Evolutionary conservation across 2,113 vertebrate genomes (phyloP).

Genomic region (Neotoma lepida): DNA sequence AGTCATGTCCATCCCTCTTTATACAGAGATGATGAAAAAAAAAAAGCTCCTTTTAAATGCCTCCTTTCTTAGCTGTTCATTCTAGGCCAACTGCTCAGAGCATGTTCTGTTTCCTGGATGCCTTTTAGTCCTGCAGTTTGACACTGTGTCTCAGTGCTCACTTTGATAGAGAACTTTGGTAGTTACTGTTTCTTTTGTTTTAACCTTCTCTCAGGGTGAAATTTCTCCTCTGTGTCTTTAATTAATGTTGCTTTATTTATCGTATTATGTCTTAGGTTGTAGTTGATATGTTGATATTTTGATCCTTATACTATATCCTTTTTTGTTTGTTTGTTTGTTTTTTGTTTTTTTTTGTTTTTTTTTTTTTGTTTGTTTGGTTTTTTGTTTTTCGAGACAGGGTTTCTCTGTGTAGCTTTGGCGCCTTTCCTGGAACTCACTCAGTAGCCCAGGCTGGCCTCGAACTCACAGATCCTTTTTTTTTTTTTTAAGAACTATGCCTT

Average conservation of each 20-base stretch:
- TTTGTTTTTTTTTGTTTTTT: no score
- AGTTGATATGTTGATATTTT: constrained; percentile 30
- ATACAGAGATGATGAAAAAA: background rate
- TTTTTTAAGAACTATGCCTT: background rate
- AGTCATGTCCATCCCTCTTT: background rate
- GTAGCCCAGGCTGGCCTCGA: no score
- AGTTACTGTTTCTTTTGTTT: background rate
- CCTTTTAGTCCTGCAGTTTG: background rate
- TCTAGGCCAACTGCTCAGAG: background rate
- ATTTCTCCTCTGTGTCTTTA: background rate
- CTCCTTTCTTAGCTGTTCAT: background rate
- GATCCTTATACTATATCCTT: background rate
- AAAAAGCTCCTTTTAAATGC: background rate
- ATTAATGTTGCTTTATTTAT: constrained; percentile 14
- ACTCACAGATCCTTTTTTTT: no score
- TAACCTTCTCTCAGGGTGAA: background rate
- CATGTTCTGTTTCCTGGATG: background rate
- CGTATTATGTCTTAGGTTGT: background rate
- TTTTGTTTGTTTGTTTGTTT: no score
- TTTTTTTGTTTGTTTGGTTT: no score
- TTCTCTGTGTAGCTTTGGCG: no score
- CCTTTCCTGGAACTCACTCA: no score
- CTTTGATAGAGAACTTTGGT: constrained; percentile 23
- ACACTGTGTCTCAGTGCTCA: background rate
- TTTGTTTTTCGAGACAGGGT: no score